Evolutionary conservation across 2,113 vertebrate species (phyloP).

Genomic region (Myanophis thanlyinensis): DNA sequence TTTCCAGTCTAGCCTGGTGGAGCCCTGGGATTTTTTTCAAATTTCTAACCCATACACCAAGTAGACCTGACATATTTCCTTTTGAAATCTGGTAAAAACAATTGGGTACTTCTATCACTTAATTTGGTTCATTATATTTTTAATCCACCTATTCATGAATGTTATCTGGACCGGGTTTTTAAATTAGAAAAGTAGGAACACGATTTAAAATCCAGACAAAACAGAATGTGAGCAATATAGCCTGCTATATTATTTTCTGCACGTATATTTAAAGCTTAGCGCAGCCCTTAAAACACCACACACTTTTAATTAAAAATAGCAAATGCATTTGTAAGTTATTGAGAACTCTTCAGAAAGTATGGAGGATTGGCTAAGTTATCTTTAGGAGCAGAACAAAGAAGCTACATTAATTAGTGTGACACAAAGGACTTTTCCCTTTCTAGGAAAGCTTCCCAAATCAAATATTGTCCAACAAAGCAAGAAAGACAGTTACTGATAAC

Average conservation of each 20-base stretch:
- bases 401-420: not conserved
- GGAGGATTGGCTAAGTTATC: not conserved
- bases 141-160: not conserved
- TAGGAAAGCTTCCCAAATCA: not conserved
- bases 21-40: not conserved
- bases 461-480: rapidly evolving
- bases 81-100: not conserved
- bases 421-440: not conserved
- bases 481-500: not conserved
- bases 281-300: not conserved
- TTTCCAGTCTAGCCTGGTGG: not conserved
- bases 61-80: not conserved
- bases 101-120: not conserved
- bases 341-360: not conserved
- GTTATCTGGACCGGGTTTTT: not conserved
- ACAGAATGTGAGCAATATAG: not conserved
- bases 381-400: not conserved
- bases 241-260: not conserved
- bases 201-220: not conserved
- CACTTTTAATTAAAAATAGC: not conserved
- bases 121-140: not conserved
- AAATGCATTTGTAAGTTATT: not conserved
- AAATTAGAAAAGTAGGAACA: not conserved
- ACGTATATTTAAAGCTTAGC: not conserved
- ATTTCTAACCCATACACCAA: not conserved